phyloP scores from a whole-genome alignment of 1,140 invertebrate genomes.

The Lepidurus couesii region DNA sequence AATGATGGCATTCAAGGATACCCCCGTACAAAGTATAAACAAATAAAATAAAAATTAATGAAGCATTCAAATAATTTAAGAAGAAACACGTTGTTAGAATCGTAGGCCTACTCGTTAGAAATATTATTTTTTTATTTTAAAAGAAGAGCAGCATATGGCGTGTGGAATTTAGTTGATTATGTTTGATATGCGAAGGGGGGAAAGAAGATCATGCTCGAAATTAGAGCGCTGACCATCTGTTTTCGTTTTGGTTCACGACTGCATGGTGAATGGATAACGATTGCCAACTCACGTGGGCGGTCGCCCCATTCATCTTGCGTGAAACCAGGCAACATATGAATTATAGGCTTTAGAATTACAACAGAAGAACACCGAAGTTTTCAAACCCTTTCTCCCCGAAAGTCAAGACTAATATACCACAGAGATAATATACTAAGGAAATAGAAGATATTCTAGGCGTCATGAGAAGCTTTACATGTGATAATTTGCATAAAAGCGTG shows the following conservation, averaged over 20 bases:
- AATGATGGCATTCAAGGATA: neutral
- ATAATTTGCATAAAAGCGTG: no score
- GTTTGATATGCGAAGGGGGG: neutral
- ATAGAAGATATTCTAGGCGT: no score
- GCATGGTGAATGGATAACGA: conserved; percentile 8
- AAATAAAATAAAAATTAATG: neutral
- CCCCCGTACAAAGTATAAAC: neutral
- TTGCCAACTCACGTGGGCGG: neutral
- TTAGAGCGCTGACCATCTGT: conserved; percentile 10
- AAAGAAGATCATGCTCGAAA: neutral
- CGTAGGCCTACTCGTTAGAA: no score
- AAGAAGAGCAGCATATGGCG: neutral
- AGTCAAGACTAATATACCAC: no score
- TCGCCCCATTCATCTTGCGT: neutral
- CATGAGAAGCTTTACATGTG: no score
- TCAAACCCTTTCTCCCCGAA: no score
- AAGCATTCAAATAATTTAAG: neutral
- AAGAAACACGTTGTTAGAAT: no score
- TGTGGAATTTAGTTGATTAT: neutral
- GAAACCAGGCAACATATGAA: neutral
- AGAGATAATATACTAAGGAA: no score
- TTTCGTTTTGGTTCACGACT: neutral
- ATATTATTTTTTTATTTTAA: no score
- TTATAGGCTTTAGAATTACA: neutral
- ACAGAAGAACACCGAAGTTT: no score